These are phyloP conservation scores for Scaptodrosophila latifasciaeformis DNA, from an alignment of 2,888 invertebrate genomes.

Conservation along the genomic window DNA sequence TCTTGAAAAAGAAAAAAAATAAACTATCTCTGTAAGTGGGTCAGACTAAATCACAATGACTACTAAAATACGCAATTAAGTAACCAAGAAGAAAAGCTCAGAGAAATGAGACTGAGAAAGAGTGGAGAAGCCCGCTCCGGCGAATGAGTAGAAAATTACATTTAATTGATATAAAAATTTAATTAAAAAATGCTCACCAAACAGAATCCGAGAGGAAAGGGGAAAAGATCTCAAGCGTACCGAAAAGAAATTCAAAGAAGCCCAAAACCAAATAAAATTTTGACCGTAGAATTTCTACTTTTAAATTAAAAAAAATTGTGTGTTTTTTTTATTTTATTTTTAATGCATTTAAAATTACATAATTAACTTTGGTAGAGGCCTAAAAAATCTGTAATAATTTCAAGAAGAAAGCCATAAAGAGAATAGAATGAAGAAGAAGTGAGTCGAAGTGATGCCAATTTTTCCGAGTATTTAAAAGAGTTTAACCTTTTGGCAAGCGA, in stretches of 20 bases:
- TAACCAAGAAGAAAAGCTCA: slow-evolving; percentile 19
- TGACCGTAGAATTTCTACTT: background rate
- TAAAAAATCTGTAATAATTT: no score
- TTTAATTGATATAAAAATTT: slow-evolving; percentile 51
- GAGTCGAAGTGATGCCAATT: no score
- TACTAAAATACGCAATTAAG: slow-evolving; percentile 27
- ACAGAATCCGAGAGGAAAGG: background rate
- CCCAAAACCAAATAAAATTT: slow-evolving; percentile 15
- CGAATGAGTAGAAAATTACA: slow-evolving; percentile 42
- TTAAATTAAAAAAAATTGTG: background rate
- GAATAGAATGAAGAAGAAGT: no score
- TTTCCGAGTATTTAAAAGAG: slow-evolving; percentile 10
- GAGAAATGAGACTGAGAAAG: background rate
- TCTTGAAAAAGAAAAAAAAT: no score
- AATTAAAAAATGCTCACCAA: slow-evolving; percentile 32
- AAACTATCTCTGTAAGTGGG: background rate
- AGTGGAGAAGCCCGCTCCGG: no score
- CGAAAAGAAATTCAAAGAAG: slow-evolving; percentile 13
- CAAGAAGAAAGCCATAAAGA: slow-evolving; percentile 4
- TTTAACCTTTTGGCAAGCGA: slow-evolving; percentile 33
- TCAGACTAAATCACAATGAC: slow-evolving; percentile 11
- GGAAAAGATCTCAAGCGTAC: no score
- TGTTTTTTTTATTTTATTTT: background rate
- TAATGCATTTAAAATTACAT: slow-evolving; percentile 31
- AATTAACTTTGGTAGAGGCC: slow-evolving; percentile 15